Evolutionary conservation across 2,797 vertebrate species (phyloP).

Genomic region (Dermochelys coriacea): DNA sequence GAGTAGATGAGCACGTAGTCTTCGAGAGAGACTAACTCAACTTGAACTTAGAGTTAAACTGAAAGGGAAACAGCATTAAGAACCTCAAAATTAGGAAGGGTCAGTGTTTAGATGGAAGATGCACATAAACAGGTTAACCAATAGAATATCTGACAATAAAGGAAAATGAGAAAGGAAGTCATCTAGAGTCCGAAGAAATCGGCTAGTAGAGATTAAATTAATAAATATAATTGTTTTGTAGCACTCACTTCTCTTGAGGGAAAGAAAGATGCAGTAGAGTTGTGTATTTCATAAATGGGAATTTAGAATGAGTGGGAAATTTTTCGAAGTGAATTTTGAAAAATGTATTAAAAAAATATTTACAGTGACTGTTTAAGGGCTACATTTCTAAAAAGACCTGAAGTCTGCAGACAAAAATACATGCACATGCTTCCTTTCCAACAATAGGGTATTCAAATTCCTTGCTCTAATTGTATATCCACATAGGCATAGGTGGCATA

Average conservation of each 20-base stretch:
- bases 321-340: not conserved
- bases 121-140: no score
- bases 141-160: no score
- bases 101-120: no score
- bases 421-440: not conserved
- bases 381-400: not conserved
- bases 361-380: not conserved
- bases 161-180: no score
- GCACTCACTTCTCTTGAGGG: not conserved
- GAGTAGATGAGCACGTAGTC: not conserved
- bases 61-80: not conserved
- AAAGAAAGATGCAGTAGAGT: not conserved
- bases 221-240: not conserved
- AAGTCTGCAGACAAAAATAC: not conserved
- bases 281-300: not conserved
- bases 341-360: not conserved
- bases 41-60: not conserved
- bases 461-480: not conserved
- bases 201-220: no score
- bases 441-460: not conserved
- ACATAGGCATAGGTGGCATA: no score
- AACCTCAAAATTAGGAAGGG: no score
- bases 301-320: not conserved
- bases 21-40: not conserved
- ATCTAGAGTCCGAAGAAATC: no score